Percentiles rank a stretch among this genome's conserved stretches.
Evolutionary conservation across 2,797 vertebrate genomes (phyloP).

Genomic region (Mustela erminea): DNA sequence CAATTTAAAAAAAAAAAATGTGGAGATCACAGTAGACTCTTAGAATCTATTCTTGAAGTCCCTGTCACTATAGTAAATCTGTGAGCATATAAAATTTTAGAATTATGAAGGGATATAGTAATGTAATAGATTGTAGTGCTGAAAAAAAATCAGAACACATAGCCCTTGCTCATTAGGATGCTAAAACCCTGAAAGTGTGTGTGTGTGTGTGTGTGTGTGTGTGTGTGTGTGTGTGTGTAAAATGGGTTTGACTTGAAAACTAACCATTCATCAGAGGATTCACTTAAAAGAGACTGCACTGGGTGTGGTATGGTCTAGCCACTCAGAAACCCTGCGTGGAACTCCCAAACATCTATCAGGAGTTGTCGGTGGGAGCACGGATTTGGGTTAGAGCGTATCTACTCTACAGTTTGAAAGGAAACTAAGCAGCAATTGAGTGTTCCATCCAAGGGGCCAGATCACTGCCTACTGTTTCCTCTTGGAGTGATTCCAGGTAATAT

Average conservation of each 20-base stretch:
- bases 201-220: neutral
- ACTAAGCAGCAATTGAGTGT: neutral
- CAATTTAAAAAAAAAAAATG: neutral
- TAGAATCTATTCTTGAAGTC: neutral
- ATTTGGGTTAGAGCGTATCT: neutral
- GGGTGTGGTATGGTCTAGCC: neutral
- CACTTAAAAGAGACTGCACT: neutral
- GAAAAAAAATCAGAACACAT: neutral
- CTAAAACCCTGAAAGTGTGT: neutral
- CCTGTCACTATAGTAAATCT: neutral
- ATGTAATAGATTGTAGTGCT: neutral
- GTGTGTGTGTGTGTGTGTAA: neutral
- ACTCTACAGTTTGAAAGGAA: conserved; percentile 50
- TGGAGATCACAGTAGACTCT: neutral
- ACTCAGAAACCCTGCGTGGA: neutral
- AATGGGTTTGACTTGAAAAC: neutral
- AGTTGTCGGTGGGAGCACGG: neutral
- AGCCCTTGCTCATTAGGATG: neutral
- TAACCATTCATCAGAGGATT: neutral
- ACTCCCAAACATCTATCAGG: neutral
- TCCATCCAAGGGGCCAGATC: conserved; percentile 68
- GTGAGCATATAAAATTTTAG: neutral
- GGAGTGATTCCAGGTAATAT: conserved; percentile 71
- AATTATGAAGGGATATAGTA: neutral
- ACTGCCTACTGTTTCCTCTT: conserved; percentile 68